Evolutionary conservation across 2,113 vertebrate genomes (phyloP), one percentile per base, ranked within the genome.

Genomic region (Etheostoma cragini): DNA sequence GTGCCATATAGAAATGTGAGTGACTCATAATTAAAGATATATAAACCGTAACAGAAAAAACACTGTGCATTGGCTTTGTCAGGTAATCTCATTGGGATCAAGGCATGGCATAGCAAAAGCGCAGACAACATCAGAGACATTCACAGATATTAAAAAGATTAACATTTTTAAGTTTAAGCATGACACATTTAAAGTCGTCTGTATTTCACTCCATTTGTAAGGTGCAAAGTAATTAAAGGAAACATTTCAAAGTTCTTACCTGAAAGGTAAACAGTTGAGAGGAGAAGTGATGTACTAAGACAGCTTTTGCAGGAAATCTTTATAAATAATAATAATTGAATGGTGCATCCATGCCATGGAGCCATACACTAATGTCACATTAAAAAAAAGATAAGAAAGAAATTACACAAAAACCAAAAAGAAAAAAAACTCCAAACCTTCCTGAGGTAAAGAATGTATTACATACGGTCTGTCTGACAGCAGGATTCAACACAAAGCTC

Each of bases 401-500:
- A 30, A 56, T 65, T 17, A 30, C 3, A 45, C n/a, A 63, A 71
- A 26, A 17, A 33, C 6, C 8, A 15, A 56, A 56, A 50, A 56
- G 8, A 53, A 22, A 26, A 22, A 26, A 62, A 46, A 11, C 4
- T 54, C 19, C 21, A 53, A 68, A 63, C 24, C 26, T 26, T 63
- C 42, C 16, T 50, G 7, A 26, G 19, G 45, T 45, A 72, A 21
- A 58, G 58, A 17, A 70, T 1, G 21, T 12, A 58, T 22, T 33
- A 19, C 10, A 16, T 24, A 15, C 0, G 2, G 22, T 69, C 10
- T 58, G 17, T 68, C 22, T 45, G 50, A 75, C 46, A 60, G n/a
- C 47, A 53, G 57, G 30, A 3, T 12, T 63, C 30, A 64, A 81
- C 63, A 81, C 33, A 1, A 14, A 76, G 50, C 50, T 52, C 45